Evolutionary conservation across 2,113 vertebrate species (phyloP).

Genomic region (Lampris megalopsis): DNA sequence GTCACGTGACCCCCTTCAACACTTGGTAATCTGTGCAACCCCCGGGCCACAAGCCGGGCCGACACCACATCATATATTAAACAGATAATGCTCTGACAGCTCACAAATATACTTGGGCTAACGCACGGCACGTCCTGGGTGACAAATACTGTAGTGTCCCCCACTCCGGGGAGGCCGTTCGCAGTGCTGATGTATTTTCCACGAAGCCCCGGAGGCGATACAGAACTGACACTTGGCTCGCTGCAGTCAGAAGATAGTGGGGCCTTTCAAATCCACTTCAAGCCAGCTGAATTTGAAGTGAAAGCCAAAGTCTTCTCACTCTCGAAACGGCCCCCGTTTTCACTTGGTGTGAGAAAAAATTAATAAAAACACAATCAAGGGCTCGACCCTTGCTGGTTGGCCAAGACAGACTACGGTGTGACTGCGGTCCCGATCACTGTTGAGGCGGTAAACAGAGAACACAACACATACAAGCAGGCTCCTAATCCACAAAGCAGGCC

Average conservation of each 20-base stretch:
- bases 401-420: neutral
- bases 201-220: neutral
- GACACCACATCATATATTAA: neutral
- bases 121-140: slow-evolving; percentile 3
- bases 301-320: neutral
- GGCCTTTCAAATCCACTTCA: slow-evolving; percentile 13
- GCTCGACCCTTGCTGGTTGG: no score
- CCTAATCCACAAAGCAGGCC: slow-evolving; percentile 70
- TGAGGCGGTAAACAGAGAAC: slow-evolving; percentile 20
- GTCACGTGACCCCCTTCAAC: neutral
- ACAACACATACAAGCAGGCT: slow-evolving; percentile 63
- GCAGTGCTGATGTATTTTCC: neutral
- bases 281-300: neutral
- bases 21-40: neutral
- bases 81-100: neutral
- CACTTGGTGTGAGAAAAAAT: no score
- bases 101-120: neutral
- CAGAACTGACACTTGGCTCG: neutral
- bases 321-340: no score
- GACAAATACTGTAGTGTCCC: neutral
- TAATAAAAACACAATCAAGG: no score
- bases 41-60: neutral
- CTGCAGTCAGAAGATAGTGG: neutral
- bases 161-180: neutral
- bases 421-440: slow-evolving; percentile 5